These are phyloP conservation scores for Armadillidium nasatum DNA, from an alignment of 1,140 invertebrate species.

Conservation along the genomic window DNA sequence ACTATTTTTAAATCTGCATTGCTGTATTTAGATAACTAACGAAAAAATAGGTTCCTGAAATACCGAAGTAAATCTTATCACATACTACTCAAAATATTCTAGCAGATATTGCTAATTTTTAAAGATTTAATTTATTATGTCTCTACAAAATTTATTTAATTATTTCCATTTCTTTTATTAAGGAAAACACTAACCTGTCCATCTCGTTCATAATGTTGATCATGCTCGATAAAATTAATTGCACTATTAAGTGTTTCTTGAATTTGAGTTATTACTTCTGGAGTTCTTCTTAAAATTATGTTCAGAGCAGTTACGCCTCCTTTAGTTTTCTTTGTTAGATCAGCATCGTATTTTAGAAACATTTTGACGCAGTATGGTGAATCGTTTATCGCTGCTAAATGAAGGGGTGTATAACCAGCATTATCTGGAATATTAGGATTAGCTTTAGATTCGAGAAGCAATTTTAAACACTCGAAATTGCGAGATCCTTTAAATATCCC, in stretches of 20 bases:
- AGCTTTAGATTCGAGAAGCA: slow-evolving; percentile 58
- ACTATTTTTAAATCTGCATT: too few relatives aligned
- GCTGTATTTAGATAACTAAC: too few relatives aligned
- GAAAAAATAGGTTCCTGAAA: too few relatives aligned
- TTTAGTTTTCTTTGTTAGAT: slow-evolving; percentile 74
- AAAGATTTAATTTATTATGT: too few relatives aligned
- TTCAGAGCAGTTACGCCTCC: slow-evolving; percentile 75
- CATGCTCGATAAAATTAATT: slow-evolving; percentile 38
- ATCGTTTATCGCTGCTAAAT: slow-evolving; percentile 77
- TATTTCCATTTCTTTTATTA: too few relatives aligned
- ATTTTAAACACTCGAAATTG: slow-evolving; percentile 48
- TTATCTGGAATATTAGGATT: slow-evolving; percentile 79
- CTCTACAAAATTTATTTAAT: too few relatives aligned
- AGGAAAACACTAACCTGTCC: slow-evolving; percentile 28
- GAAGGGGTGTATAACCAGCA: slow-evolving; percentile 82
- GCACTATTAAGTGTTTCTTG: slow-evolving; percentile 42
- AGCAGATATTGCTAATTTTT: too few relatives aligned
- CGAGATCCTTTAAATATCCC: slow-evolving; percentile 69
- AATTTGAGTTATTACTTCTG: slow-evolving; percentile 37
- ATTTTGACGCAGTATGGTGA: slow-evolving; percentile 75
- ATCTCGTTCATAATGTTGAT: slow-evolving; percentile 34
- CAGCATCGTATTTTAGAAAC: slow-evolving; percentile 73
- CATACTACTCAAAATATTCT: too few relatives aligned
- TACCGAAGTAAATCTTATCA: too few relatives aligned
- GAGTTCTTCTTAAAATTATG: slow-evolving; percentile 60